Evolutionary conservation across 1,140 invertebrate genomes (phyloP), one percentile per base, ranked within the genome.

Genomic region (Antheraea mylitta): DNA sequence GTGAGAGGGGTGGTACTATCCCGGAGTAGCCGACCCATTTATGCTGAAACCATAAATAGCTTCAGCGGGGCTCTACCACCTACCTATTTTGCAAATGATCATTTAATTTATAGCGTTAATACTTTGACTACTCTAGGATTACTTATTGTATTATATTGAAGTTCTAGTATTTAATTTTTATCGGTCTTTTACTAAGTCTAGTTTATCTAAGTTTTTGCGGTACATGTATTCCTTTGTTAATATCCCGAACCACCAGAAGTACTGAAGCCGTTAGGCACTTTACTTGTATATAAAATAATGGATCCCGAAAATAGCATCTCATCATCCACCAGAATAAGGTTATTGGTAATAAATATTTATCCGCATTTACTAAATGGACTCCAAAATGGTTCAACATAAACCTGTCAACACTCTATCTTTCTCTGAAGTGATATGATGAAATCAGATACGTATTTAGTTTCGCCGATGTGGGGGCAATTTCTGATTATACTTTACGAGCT

Each of bases 311-410:
- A 53, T 53, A 53, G 16, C 45, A 13, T 16, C 45, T 53, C 45
- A 53, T 53, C 45, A 53, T 53, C 45, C 45, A 13, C 16, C 16
- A 53, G 45, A 13, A 53, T 53, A 64, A 64, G 63, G 30, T 86
- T 87, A 85, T 84, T 77, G 75, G 64, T 71, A 75, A 85, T 90
- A 88, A 87, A 90, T 89, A 86, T 90, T 90, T 90, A 87, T 86
- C 82, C 81, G 76, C 81, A 76, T 89, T 87, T 87, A 89, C 87
- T 81, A 88, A 90, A 90, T 88, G 87, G 81, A 87, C 79, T 86
- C 72, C 78, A 82, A 89, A 82, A 89, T 86, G 78, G 83, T 70
- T 45, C 74, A 48, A 38, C 73, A 79, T 89, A 86, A 88, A 90
- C 75, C 88, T 87, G 87, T 91, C 88, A 79, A 67, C 87, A 72